A percentile compares a stretch with the other conserved stretches of the same genome.
Conservation (phyloP, 2,888 invertebrate genomes). For the Tortricodes alternella region DNA sequence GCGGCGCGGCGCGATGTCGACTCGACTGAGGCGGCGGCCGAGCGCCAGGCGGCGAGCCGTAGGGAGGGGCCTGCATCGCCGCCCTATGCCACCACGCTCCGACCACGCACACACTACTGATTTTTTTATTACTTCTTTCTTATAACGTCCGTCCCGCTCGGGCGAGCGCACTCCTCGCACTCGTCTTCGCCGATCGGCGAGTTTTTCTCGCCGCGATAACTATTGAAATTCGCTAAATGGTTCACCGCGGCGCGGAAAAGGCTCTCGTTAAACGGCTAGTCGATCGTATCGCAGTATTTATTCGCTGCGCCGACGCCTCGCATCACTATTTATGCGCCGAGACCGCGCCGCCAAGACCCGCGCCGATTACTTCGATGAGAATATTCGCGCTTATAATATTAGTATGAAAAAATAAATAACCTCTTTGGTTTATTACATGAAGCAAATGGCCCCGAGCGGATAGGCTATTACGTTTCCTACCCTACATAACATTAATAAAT, state of each 20-base stretch:
- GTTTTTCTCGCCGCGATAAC: conserved; percentile 81
- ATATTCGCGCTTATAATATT: conserved; percentile 54
- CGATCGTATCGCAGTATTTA: conserved; percentile 79
- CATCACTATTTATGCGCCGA: conserved; percentile 71
- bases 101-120: conserved; percentile 78
- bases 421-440: conserved; percentile 49
- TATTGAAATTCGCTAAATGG: conserved; percentile 83
- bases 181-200: conserved; percentile 66
- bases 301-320: conserved; percentile 64
- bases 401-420: conserved; percentile 58
- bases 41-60: conserved; percentile 66
- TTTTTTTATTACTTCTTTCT: conserved; percentile 82
- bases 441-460: conserved; percentile 45
- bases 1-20: conserved; percentile 71
- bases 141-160: conserved; percentile 72
- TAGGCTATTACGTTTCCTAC: conserved; percentile 37
- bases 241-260: conserved; percentile 81
- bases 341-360: conserved; percentile 45
- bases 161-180: conserved; percentile 51
- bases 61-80: conserved; percentile 80
- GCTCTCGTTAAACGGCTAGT: conserved; percentile 79
- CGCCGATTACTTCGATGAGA: conserved; percentile 52
- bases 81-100: conserved; percentile 79
- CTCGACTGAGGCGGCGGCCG: conserved; percentile 74
- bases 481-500: conserved; percentile 40